These are phyloP conservation scores for Struthio camelus DNA, from an alignment of 2,113 vertebrate genomes.

Conservation along the genomic window DNA sequence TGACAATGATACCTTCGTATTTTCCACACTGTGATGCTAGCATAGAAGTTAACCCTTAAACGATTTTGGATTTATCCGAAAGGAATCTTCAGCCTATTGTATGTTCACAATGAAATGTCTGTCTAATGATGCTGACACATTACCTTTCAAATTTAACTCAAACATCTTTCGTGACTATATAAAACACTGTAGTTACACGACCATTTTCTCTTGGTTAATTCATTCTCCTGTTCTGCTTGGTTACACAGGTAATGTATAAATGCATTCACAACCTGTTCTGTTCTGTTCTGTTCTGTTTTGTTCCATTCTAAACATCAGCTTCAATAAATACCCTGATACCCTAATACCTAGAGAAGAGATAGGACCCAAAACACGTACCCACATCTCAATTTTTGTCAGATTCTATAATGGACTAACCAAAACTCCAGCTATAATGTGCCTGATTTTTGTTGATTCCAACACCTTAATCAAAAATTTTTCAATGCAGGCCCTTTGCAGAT, in stretches of 20 bases:
- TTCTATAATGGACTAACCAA: not conserved
- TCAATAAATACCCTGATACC: not conserved
- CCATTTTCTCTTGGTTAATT: not conserved
- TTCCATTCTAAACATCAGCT: not conserved
- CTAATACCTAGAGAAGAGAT: not conserved
- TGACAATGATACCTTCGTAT: not conserved
- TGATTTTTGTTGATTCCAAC: not conserved
- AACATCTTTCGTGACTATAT: not conserved
- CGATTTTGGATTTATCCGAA: not conserved
- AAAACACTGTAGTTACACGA: not conserved
- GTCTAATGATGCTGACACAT: not conserved
- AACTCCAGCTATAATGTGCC: not conserved
- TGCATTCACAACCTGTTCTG: not conserved
- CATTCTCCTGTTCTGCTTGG: not conserved
- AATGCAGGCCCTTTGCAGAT: conserved; percentile 6
- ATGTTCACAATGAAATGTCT: not conserved
- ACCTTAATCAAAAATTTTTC: not conserved
- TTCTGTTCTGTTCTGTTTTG: not conserved
- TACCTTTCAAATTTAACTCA: not conserved
- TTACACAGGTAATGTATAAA: not conserved
- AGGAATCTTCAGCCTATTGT: not conserved
- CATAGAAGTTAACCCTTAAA: not conserved
- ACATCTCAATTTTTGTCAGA: not conserved
- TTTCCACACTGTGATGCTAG: not conserved
- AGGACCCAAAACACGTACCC: not conserved